These are phyloP conservation scores for Oxytorus armatus DNA, from an alignment of 2,888 invertebrate genomes.

Conservation along the genomic window DNA sequence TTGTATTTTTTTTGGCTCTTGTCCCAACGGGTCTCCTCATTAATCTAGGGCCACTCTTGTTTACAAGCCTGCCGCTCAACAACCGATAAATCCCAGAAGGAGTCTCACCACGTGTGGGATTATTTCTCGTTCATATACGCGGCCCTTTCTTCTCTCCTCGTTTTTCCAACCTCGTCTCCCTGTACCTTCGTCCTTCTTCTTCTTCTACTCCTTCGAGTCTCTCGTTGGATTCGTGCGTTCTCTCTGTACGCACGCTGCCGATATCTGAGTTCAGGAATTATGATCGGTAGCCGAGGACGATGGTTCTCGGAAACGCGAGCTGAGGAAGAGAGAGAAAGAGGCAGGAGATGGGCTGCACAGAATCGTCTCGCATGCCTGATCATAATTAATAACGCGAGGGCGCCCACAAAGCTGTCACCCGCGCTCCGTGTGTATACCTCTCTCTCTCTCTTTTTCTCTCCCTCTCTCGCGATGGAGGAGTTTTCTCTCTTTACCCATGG, in stretches of 20 bases:
- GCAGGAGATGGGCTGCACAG: slow-evolving; percentile 54
- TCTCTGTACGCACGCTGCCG: slow-evolving; percentile 57
- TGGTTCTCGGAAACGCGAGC: slow-evolving; percentile 68
- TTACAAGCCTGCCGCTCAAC: slow-evolving; percentile 70
- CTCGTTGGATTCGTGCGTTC: slow-evolving; percentile 4
- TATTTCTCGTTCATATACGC: slow-evolving; percentile 38
- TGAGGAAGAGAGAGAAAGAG: slow-evolving; percentile 6
- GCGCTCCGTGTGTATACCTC: slow-evolving; percentile 22
- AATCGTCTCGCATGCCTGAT: slow-evolving; percentile 83
- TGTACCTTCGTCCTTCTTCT: neutral
- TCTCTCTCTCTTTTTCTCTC: slow-evolving; percentile 3
- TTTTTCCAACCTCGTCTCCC: neutral
- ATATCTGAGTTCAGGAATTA: slow-evolving; percentile 68
- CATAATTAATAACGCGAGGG: slow-evolving; percentile 82
- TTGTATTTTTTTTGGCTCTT: neutral
- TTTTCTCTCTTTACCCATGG: slow-evolving; percentile 33
- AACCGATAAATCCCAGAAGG: slow-evolving; percentile 62
- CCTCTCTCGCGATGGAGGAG: neutral
- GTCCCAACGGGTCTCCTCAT: slow-evolving; percentile 47
- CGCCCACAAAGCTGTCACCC: slow-evolving; percentile 81
- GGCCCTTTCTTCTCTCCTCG: slow-evolving; percentile 21
- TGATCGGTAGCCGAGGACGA: slow-evolving; percentile 68
- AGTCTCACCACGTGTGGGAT: slow-evolving; percentile 58
- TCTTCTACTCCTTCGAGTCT: neutral
- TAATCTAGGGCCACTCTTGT: slow-evolving; percentile 64